These are phyloP conservation scores for Temnothorax curvispinosus DNA, from an alignment of 1,140 invertebrate genomes.

Conservation along the genomic window DNA sequence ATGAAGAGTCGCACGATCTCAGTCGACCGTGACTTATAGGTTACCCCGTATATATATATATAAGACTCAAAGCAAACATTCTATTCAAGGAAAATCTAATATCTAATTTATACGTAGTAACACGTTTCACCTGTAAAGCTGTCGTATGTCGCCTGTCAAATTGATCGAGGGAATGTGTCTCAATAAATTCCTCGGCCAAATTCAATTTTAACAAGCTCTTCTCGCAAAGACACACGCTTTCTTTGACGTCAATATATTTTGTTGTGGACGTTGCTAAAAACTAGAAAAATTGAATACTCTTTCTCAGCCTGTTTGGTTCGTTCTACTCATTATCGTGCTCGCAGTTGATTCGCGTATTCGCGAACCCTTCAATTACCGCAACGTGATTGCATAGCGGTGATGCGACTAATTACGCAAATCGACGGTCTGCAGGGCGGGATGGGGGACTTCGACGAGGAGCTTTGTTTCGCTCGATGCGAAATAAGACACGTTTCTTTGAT, in stretches of 20 bases:
- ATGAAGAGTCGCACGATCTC: constrained; percentile 57
- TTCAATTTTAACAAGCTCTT: background rate
- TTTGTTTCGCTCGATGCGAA: constrained; percentile 8
- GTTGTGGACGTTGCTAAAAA: background rate
- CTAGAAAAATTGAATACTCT: background rate
- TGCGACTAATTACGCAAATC: constrained; percentile 49
- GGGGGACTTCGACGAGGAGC: background rate
- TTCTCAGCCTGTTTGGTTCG: background rate
- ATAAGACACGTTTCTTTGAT: constrained; percentile 60
- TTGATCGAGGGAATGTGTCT: constrained; percentile 14
- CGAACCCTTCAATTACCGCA: constrained; percentile 36
- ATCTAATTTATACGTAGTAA: constrained; percentile 52
- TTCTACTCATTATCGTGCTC: constrained; percentile 5
- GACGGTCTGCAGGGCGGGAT: background rate
- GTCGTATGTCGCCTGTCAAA: constrained; percentile 22
- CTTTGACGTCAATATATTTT: background rate
- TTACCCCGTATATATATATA: background rate
- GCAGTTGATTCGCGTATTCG: constrained; percentile 19
- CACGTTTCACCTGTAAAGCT: constrained; percentile 49
- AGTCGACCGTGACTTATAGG: constrained; percentile 56
- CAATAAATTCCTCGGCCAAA: constrained; percentile 21
- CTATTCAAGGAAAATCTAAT: constrained; percentile 54
- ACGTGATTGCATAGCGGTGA: constrained; percentile 35
- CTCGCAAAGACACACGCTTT: background rate
- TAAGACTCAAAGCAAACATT: constrained; percentile 43